Evolutionary conservation across 1,140 invertebrate genomes (phyloP).

Genomic region (Bathynomus jamesi): DNA sequence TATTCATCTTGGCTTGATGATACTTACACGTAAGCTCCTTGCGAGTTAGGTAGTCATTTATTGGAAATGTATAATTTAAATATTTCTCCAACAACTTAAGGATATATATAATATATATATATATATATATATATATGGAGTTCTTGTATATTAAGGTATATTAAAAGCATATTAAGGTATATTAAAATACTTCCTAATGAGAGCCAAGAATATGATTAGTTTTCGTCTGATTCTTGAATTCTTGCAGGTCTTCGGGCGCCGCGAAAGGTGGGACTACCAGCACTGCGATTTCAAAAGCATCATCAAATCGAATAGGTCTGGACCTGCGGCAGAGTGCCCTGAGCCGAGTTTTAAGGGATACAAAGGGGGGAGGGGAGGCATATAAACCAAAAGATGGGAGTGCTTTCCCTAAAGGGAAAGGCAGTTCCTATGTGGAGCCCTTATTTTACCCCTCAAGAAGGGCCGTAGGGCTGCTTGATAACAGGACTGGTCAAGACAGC

Average conservation of each 20-base stretch:
- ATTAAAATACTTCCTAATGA: no score
- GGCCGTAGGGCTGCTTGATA: background rate
- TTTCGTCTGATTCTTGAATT: no score
- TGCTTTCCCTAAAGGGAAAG: background rate
- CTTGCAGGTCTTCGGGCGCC: background rate
- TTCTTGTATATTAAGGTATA: no score
- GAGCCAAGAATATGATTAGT: no score
- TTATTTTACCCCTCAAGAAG: background rate
- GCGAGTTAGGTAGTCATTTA: no score
- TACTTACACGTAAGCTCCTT: background rate
- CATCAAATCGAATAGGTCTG: background rate
- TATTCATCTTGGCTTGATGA: background rate
- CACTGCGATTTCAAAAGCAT: background rate
- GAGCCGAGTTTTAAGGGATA: background rate
- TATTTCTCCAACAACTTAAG: no score
- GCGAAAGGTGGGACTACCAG: background rate
- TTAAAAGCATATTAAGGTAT: no score
- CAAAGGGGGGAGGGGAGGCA: background rate
- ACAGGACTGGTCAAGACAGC: background rate
- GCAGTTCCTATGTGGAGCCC: background rate
- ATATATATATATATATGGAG: no score
- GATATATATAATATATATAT: no score
- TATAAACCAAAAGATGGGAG: background rate
- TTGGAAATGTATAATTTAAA: no score
- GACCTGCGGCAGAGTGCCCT: background rate